Conservation (phyloP, 2,797 vertebrate species). For the Odontamblyopus lacepedii region DNA sequence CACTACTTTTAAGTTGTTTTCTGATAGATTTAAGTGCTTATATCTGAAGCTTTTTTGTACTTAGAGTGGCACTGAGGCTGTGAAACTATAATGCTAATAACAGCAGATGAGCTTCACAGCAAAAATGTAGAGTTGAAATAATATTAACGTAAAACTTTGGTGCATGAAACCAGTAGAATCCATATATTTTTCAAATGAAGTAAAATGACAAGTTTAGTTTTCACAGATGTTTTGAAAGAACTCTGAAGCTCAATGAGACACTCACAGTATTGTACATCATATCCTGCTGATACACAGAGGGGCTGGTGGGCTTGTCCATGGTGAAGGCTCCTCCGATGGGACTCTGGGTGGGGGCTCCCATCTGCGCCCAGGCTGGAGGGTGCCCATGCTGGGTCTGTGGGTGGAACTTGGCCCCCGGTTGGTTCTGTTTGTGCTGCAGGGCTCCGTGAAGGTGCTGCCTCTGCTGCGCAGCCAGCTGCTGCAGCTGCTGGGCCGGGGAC, state of each 20-base stretch:
- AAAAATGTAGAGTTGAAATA: too few species aligned
- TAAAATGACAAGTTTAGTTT: too few species aligned
- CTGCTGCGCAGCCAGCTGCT: constrained; percentile 93
- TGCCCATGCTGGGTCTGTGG: constrained; percentile 68
- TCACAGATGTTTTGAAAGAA: too few species aligned
- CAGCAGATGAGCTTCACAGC: too few species aligned
- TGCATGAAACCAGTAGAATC: too few species aligned
- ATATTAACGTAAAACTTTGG: too few species aligned
- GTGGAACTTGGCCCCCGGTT: constrained; percentile 67
- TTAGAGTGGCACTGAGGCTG: too few species aligned
- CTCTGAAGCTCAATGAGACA: background rate
- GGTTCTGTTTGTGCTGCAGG: constrained; percentile 76
- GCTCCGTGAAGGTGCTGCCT: constrained; percentile 86
- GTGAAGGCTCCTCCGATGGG: constrained; percentile 81
- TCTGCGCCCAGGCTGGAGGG: constrained; percentile 12
- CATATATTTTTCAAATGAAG: too few species aligned
- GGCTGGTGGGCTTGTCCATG: constrained; percentile 90
- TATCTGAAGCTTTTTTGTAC: too few species aligned
- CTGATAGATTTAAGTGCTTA: too few species aligned
- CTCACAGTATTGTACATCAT: constrained; percentile 3
- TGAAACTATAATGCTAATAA: too few species aligned
- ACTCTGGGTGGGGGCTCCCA: constrained; percentile 49
- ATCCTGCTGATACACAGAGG: constrained; percentile 79
- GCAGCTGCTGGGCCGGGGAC: constrained; percentile 93
- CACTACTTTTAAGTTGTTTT: too few species aligned